These are phyloP conservation scores for Sebastes ruberrimus DNA, from an alignment of 2,797 vertebrate species.

Conservation along the genomic window DNA sequence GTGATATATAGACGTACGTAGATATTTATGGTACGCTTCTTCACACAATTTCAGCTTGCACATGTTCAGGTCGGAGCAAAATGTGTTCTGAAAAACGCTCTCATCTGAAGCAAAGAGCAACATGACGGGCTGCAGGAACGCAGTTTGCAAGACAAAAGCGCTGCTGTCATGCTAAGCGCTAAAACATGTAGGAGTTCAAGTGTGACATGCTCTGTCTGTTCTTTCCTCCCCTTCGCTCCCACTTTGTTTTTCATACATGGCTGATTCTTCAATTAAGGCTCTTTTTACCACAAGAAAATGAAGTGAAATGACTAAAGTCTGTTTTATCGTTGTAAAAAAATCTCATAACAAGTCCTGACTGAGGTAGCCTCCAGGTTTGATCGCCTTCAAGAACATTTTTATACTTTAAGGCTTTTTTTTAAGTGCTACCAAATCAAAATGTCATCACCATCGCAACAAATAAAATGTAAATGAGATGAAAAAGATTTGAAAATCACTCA, in stretches of 20 bases:
- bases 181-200: constrained; percentile 45
- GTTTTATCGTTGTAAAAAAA: not conserved
- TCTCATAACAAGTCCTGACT: not conserved
- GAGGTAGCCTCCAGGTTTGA: not conserved
- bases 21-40: not conserved
- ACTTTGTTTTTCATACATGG: not conserved
- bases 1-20: not conserved
- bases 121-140: not conserved
- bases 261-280: not conserved
- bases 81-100: not conserved
- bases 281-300: not conserved
- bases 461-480: not conserved
- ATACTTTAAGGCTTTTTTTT: not conserved
- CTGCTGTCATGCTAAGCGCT: constrained; percentile 35
- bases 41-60: not conserved
- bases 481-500: not conserved
- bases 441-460: not conserved
- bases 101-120: not conserved
- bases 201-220: constrained; percentile 25
- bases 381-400: not conserved
- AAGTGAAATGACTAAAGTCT: not conserved
- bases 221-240: not conserved
- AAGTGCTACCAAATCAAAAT: not conserved
- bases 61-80: not conserved
- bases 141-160: not conserved